These are phyloP conservation scores for Crotalus horridus DNA, from an alignment of 2,113 vertebrate species.

Conservation along the genomic window DNA sequence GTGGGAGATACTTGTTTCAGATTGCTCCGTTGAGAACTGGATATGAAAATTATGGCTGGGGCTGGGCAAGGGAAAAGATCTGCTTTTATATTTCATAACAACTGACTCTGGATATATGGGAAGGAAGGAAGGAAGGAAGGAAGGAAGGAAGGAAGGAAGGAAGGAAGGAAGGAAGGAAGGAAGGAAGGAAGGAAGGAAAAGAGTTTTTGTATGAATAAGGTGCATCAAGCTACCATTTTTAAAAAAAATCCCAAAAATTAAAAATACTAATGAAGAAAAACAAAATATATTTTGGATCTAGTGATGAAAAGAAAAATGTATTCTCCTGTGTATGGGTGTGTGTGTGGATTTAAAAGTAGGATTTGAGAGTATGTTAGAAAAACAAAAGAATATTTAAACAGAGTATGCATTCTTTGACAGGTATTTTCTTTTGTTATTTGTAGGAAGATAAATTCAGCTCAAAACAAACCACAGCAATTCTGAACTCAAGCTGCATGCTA, in stretches of 20 bases:
- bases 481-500: not conserved
- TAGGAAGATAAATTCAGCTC: not conserved
- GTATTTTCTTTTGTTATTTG: not conserved
- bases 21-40: constrained; percentile 35
- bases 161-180: not conserved
- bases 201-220: constrained; percentile 36
- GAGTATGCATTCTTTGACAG: not conserved
- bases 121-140: not conserved
- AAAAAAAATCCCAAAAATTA: constrained; percentile 8
- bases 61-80: not conserved
- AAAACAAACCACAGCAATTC: not conserved
- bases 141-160: not conserved
- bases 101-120: constrained; percentile 32
- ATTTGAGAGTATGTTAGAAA: not conserved
- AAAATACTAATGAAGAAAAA: constrained; percentile 8
- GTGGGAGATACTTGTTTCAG: not conserved
- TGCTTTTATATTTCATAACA: constrained; percentile 49
- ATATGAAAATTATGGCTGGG: not conserved
- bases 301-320: not conserved
- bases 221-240: constrained; percentile 22
- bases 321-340: not conserved
- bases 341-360: not conserved
- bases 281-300: not conserved
- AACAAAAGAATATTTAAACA: not conserved
- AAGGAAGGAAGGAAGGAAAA: too few relatives aligned